A percentile compares a stretch with the other conserved stretches of the same genome.
These are phyloP conservation scores for Gobiocypris rarus DNA, from an alignment of 2,113 vertebrate species.

Conservation along the genomic window DNA sequence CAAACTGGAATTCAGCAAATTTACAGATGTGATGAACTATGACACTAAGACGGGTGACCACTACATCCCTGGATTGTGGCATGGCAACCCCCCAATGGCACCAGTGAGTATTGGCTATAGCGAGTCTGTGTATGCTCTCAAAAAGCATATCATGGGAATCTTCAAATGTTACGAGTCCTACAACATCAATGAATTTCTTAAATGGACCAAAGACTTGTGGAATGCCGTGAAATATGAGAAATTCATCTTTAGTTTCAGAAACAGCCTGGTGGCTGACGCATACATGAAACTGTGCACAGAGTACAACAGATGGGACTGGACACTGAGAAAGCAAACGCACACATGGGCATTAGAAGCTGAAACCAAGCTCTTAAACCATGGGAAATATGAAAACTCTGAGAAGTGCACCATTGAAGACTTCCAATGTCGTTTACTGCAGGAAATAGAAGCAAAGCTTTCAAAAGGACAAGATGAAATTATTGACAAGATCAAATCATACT, in stretches of 20 bases:
- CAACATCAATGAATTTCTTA: slow-evolving; percentile 55
- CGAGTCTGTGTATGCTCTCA: slow-evolving; percentile 62
- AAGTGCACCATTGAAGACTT: neutral
- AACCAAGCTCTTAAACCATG: slow-evolving; percentile 57
- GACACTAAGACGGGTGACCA: slow-evolving; percentile 60
- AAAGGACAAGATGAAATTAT: slow-evolving; percentile 41
- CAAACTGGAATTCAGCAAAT: slow-evolving; percentile 35
- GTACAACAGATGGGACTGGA: slow-evolving; percentile 54
- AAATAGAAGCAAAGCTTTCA: neutral
- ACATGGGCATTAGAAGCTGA: slow-evolving; percentile 46
- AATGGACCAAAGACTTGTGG: slow-evolving; percentile 67
- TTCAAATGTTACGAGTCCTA: neutral
- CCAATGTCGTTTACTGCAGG: rapidly evolving
- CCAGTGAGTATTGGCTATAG: slow-evolving; percentile 72
- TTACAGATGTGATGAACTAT: slow-evolving; percentile 71
- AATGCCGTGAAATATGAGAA: slow-evolving; percentile 71
- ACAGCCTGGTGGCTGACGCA: slow-evolving; percentile 56
- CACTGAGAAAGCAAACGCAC: slow-evolving; percentile 13
- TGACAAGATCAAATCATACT: slow-evolving; percentile 59
- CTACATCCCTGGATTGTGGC: slow-evolving; percentile 74
- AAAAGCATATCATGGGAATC: slow-evolving; percentile 59
- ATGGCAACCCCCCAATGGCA: slow-evolving; percentile 74
- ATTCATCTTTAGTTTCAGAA: slow-evolving; percentile 61
- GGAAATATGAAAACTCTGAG: slow-evolving; percentile 7
- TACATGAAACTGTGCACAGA: slow-evolving; percentile 52